Percentiles rank a stretch among this genome's conserved stretches.
These are phyloP conservation scores for Seira ritae DNA, from an alignment of 2,888 invertebrate species.

Conservation along the genomic window DNA sequence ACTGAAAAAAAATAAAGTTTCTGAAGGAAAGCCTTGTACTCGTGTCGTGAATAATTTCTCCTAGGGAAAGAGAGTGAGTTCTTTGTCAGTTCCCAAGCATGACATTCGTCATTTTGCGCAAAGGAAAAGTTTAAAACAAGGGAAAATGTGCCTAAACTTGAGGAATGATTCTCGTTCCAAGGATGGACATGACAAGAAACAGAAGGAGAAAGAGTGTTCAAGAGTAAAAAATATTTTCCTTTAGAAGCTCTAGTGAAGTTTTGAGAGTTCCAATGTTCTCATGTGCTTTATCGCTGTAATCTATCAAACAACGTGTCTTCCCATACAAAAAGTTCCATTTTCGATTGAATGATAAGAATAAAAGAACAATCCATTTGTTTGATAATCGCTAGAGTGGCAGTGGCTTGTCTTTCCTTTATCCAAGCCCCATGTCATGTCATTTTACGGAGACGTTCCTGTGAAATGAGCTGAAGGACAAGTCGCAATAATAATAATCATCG, in stretches of 20 bases:
- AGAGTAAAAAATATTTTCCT: neutral
- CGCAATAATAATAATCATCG: neutral
- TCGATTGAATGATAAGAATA: neutral
- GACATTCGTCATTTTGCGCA: neutral
- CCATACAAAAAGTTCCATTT: neutral
- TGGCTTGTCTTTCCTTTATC: neutral
- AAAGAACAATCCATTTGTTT: neutral
- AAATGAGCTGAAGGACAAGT: neutral
- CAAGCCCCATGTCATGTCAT: too few relatives aligned
- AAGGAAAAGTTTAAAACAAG: constrained; percentile 2
- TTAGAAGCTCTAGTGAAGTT: neutral
- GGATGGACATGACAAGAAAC: neutral
- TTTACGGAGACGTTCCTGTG: neutral
- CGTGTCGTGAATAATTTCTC: neutral
- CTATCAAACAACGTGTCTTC: neutral
- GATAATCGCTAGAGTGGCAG: neutral
- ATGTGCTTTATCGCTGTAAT: neutral
- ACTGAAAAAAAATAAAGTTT: neutral
- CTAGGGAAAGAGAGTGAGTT: too few relatives aligned
- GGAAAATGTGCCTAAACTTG: neutral
- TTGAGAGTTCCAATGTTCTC: neutral
- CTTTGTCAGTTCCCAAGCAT: neutral
- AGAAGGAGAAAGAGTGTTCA: neutral
- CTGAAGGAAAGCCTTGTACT: neutral
- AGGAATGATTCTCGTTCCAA: neutral